Conservation (phyloP, 1,140 invertebrate genomes). For the Microplitis mediator region DNA sequence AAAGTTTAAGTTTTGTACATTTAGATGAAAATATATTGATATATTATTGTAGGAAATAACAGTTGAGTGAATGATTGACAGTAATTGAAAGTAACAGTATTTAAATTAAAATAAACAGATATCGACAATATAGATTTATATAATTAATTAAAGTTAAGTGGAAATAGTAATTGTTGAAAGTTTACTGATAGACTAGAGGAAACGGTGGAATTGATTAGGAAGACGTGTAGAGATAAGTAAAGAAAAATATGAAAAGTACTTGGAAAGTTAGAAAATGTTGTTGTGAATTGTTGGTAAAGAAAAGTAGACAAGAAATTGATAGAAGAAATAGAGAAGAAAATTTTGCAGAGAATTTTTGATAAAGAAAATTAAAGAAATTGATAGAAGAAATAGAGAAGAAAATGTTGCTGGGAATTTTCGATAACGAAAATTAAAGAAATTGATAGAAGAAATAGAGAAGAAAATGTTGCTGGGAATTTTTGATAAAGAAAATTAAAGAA, state of each 20-base stretch:
- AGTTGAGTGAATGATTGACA: background rate
- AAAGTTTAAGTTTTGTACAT: slow-evolving; percentile 1
- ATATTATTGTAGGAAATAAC: background rate
- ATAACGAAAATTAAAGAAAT: too few species aligned
- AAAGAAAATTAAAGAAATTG: too few species aligned
- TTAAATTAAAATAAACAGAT: background rate
- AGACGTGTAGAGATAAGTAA: background rate
- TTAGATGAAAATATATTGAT: background rate
- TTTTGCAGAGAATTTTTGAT: too few species aligned
- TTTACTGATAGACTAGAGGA: slow-evolving; percentile 28
- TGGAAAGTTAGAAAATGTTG: background rate
- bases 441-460: background rate
- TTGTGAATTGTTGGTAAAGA: too few species aligned
- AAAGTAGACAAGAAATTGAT: too few species aligned
- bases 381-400: too few species aligned
- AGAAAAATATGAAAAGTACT: slow-evolving; percentile 4
- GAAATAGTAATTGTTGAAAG: background rate
- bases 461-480: background rate
- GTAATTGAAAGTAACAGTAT: background rate
- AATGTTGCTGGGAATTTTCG: too few species aligned
- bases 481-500: too few species aligned
- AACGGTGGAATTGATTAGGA: slow-evolving; percentile 3
- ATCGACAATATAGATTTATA: background rate
- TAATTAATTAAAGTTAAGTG: background rate
- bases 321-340: too few species aligned